These are phyloP conservation scores for Platalea minor DNA, from an alignment of 2,797 vertebrate genomes.

Conservation along the genomic window DNA sequence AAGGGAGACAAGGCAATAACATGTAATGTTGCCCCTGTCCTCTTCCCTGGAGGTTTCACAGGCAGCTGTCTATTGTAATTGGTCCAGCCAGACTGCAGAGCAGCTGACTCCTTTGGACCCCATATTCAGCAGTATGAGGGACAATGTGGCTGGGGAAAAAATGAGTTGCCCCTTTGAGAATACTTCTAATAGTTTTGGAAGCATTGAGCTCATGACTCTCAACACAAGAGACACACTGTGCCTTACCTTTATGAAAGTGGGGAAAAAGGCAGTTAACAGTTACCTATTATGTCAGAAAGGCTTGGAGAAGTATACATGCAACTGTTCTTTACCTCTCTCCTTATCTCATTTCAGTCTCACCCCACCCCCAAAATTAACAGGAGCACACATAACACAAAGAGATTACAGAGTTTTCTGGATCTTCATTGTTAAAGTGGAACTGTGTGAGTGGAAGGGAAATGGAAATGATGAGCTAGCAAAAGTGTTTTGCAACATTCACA, in stretches of 20 bases:
- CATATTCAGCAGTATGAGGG: background rate
- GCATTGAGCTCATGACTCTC: background rate
- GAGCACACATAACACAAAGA: background rate
- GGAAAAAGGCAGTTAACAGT: background rate
- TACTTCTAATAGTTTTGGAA: background rate
- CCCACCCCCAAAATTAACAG: background rate
- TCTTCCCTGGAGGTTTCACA: background rate
- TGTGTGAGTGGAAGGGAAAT: background rate
- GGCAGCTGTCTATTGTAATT: background rate
- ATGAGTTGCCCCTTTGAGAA: background rate
- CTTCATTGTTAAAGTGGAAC: background rate
- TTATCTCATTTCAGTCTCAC: background rate
- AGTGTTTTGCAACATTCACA: background rate
- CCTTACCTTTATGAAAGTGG: background rate
- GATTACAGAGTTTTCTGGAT: background rate
- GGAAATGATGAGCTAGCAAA: background rate
- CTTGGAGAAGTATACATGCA: background rate
- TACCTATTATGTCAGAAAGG: background rate
- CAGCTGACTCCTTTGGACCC: background rate
- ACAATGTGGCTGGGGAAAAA: fast-evolving
- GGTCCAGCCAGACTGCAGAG: background rate
- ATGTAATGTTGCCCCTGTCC: background rate
- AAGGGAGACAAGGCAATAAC: background rate
- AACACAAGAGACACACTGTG: fast-evolving
- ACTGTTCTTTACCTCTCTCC: background rate